Conservation (phyloP, 2,797 vertebrate species). For the Pempheris klunzingeri region DNA sequence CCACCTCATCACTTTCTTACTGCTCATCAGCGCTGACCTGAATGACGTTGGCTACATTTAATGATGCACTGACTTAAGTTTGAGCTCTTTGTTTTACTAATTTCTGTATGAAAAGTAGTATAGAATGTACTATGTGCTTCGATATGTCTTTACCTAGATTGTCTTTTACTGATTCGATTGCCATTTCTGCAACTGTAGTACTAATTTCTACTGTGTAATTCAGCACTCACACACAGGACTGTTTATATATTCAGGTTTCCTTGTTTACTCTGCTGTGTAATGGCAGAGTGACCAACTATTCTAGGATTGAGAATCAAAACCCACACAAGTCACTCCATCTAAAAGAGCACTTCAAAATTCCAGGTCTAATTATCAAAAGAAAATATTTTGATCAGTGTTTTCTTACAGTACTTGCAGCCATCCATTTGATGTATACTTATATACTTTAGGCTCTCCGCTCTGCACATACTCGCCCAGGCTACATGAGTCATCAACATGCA, state of each 20-base stretch:
- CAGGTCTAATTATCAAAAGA: neutral
- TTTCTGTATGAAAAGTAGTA: neutral
- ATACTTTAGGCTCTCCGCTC: slow-evolving; percentile 46
- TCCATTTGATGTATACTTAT: slow-evolving; percentile 30
- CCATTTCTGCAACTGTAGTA: neutral
- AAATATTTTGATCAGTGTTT: slow-evolving; percentile 7
- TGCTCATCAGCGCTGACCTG: slow-evolving; percentile 36
- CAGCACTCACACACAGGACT: neutral
- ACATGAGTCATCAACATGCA: slow-evolving; percentile 72
- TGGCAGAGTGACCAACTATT: neutral
- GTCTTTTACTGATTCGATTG: slow-evolving; percentile 7
- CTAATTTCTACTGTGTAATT: neutral
- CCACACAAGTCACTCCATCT: neutral
- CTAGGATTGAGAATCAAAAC: slow-evolving; percentile 9
- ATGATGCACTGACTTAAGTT: slow-evolving; percentile 2
- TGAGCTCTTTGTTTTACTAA: slow-evolving; percentile 16
- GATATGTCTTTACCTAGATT: neutral
- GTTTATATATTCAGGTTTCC: slow-evolving; percentile 20
- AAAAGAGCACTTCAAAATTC: neutral
- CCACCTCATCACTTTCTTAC: slow-evolving; percentile 50
- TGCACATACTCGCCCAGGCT: slow-evolving; percentile 51
- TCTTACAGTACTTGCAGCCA: slow-evolving; percentile 15
- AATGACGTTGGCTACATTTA: slow-evolving; percentile 23
- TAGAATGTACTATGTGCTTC: neutral
- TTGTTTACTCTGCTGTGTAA: neutral